phyloP scores from a whole-genome alignment of 1,140 invertebrate species.

The Trypoxylus dichotomus region DNA sequence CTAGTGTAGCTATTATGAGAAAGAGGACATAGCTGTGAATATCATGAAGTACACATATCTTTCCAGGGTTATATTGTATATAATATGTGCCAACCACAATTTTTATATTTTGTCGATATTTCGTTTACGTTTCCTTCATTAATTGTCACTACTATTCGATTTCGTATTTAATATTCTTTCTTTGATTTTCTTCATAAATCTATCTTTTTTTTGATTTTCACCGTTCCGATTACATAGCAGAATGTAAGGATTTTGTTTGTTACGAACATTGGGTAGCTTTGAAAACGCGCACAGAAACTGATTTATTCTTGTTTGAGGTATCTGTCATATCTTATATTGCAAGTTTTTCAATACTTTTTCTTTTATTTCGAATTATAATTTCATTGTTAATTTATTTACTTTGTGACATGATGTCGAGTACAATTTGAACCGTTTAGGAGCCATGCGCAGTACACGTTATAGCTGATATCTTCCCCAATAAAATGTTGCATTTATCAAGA shows the following conservation, averaged over 20 bases:
- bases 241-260: not conserved
- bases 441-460: no score
- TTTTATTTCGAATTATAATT: no score
- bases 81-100: constrained; percentile 51
- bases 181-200: not conserved
- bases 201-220: not conserved
- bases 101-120: constrained; percentile 25
- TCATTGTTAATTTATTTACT: no score
- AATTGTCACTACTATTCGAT: not conserved
- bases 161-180: not conserved
- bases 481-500: no score
- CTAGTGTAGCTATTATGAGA: constrained; percentile 29
- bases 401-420: no score
- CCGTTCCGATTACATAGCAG: not conserved
- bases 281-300: not conserved
- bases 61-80: constrained; percentile 53
- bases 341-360: no score
- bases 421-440: no score
- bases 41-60: constrained; percentile 51
- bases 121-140: constrained; percentile 9
- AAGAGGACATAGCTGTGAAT: constrained; percentile 39
- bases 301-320: not conserved
- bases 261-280: not conserved
- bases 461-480: no score
- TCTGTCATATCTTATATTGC: no score